Evolutionary conservation across 35 echinoderm and acorn worm species (phyloP), one percentile per base, ranked within the genome.

Genomic region (Apostichopus parvimensis): DNA sequence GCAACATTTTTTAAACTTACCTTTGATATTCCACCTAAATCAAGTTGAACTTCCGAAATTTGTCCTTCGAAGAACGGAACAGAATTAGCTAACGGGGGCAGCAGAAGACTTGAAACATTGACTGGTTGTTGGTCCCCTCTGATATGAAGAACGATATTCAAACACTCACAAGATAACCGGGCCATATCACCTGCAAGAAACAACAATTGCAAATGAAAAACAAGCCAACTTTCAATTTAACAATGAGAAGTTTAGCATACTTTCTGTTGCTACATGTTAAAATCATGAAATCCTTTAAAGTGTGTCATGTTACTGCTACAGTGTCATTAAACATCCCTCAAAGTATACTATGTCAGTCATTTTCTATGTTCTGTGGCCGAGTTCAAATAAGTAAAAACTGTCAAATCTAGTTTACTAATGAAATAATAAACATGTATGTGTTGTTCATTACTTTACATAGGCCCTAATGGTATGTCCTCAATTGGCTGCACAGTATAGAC

Each of bases 1-100:
- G 34, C 34, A 1, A 45, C 34, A 45, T 45, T 45, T 34, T 45
- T 45, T 45, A n/a, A 15, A 89, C 64, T 91, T 92, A 97, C 95
- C 92, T 97, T 91, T 22, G 95, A 92, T 78, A 97, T 94, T 15
- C 95, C 95, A 12, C 93, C 95, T 25, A 97, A 81, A 83, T 97
- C 93, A 54, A 97, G 79, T 54, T 97, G 87, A 14, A 97, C 93
- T 28, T 95, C 93, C 9, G 87, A 91, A 18, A 97, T 77, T 5
- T 91, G 79, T 11, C 89, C 66, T 57, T 95, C 54, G 73, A 97
- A 97, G 93, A 97, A 97, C 6, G 88, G 92, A 5, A 59, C 86
- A 52, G 72, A 56, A 11, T 8, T 25, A 59, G 89, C 68, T 93
- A 87, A 1, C 81, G 87, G 75, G 72, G 65, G 18, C 55, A 97